These are phyloP conservation scores for Gambusia holbrooki DNA, from an alignment of 2,113 vertebrate species.

Conservation along the genomic window DNA sequence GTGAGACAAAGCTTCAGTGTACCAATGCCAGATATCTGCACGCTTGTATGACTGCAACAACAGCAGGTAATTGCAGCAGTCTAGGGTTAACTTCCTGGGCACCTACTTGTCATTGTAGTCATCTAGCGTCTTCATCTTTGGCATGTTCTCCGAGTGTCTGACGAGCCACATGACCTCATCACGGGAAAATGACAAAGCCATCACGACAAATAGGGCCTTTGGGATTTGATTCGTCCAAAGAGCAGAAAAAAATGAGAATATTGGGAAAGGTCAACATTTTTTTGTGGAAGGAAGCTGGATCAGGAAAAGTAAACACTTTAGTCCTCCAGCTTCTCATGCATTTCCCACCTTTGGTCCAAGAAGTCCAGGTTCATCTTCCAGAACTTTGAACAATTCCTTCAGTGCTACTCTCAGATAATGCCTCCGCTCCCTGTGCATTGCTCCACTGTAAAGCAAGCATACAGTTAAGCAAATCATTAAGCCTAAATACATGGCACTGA, in stretches of 20 bases:
- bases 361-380: constrained; percentile 90
- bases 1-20: not conserved
- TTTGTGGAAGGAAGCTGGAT: not conserved
- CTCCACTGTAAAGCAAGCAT: constrained; percentile 75
- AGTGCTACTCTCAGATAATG: constrained; percentile 82
- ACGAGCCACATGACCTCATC: constrained; percentile 92
- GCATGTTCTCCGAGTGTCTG: constrained; percentile 89
- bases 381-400: constrained; percentile 84
- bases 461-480: constrained; percentile 12
- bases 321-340: not conserved
- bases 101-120: constrained; percentile 88
- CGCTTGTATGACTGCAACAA: not conserved
- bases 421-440: constrained; percentile 86
- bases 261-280: constrained; percentile 6
- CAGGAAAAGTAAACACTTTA: not conserved
- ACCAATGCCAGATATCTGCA: not conserved
- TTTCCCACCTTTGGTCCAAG: constrained; percentile 88
- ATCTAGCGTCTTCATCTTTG: constrained; percentile 88
- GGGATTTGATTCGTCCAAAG: constrained; percentile 27
- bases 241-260: constrained; percentile 23
- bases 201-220: constrained; percentile 88
- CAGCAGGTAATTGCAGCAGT: not conserved
- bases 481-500: not conserved
- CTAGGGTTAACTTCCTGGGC: not conserved
- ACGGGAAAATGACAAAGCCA: constrained; percentile 92